Evolutionary conservation across 2,113 vertebrate species (phyloP), one percentile per base, ranked within the genome.

Genomic region (Accipiter cooperii): DNA sequence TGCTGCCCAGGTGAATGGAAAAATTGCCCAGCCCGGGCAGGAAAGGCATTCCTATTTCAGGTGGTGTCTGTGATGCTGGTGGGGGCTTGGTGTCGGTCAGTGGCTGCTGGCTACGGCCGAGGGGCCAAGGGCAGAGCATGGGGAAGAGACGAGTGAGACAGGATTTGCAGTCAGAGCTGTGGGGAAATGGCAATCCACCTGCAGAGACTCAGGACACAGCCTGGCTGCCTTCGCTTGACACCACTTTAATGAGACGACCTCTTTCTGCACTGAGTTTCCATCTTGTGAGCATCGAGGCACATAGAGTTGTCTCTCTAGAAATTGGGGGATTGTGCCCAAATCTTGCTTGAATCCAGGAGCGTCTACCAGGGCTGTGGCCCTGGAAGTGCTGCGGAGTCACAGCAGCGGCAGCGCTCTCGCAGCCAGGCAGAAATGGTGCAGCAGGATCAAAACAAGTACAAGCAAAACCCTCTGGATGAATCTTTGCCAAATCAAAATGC

Each of bases 211-310:
- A 16, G n/a, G 49, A 40, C 17, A 29, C 57, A 40, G 61, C 51
- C 57, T 4, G 7, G 38, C 22, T 34, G 25, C 44, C 36, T 55
- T 5, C 5, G 2, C 14, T 25, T 24, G 4, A 13, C 36, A 8
- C 26, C 19, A 1, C 36, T 6, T 6, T 4, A 4, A 5, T 0
- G 28, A 12, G 5, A 9, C 1, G 1, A 47, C 28, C 51, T 17
- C 55, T 25, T 36, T 5, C 60, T 29, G 26, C 24, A 1, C 36
- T 5, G 40, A 24, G 25, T 17, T 51, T 51, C 57, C 57, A 10
- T 7, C 51, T n/a, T 6, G 10, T 12, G 22, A 61, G 29, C 13
- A 3, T 1, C 22, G 8, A 63, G 49, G 36, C 44, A 25, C 28
- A 9, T 12, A 40, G 40, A 40, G 60, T 3, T 31, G 17, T 16